These are phyloP conservation scores for Nerophis ophidion DNA, from an alignment of 2,113 vertebrate species.

Conservation along the genomic window DNA sequence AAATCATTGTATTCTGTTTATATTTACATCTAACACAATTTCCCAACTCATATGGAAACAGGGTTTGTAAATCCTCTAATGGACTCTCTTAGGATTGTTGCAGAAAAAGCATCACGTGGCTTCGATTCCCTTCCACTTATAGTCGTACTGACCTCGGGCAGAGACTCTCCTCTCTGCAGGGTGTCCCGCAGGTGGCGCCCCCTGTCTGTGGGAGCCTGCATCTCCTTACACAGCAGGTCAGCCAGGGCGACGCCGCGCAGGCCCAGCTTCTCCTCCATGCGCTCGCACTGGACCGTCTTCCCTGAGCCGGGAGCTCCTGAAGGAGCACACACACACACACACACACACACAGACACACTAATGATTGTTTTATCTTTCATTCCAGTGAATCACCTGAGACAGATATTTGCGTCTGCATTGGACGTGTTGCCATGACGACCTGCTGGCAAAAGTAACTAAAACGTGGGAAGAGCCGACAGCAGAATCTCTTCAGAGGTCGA, in stretches of 20 bases:
- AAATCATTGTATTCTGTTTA: too few species aligned
- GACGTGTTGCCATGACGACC: conserved; percentile 1
- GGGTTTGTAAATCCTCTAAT: too few species aligned
- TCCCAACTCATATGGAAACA: too few species aligned
- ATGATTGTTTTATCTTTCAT: neutral
- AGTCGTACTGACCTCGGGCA: conserved; percentile 73
- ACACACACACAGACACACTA: conserved; percentile 9
- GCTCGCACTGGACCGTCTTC: conserved; percentile 82
- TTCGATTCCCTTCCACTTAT: too few species aligned
- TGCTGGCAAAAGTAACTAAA: neutral
- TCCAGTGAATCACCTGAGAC: neutral
- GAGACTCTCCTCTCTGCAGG: conserved; percentile 76
- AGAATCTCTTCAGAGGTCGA: too few species aligned
- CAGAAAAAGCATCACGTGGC: too few species aligned
- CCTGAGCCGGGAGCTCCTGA: conserved; percentile 89
- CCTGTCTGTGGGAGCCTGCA: conserved; percentile 75
- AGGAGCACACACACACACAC: conserved; percentile 16
- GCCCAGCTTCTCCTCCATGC: conserved; percentile 79
- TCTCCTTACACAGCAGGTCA: conserved; percentile 77
- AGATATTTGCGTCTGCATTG: neutral
- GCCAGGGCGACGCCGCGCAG: conserved; percentile 72
- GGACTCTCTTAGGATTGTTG: too few species aligned
- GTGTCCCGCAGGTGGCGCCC: conserved; percentile 78
- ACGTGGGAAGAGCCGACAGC: neutral
- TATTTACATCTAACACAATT: too few species aligned